Evolutionary conservation across 1,140 invertebrate species (phyloP).

Genomic region (Marisa cornuarietis): DNA sequence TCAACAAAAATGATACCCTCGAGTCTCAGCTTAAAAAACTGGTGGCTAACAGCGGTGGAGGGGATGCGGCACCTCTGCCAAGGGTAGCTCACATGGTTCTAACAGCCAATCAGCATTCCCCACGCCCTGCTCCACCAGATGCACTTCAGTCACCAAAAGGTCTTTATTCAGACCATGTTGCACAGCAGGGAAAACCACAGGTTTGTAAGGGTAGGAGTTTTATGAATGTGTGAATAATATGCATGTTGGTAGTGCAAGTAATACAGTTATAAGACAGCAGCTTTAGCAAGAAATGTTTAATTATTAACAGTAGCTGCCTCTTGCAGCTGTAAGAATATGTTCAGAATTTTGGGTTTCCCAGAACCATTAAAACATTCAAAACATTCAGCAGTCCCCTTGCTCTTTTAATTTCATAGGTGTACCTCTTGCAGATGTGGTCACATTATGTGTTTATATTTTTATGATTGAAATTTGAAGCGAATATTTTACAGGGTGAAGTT

Average conservation of each 20-base stretch:
- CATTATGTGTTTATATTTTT: not conserved
- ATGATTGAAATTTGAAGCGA: too few relatives aligned
- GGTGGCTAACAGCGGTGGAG: conserved; percentile 43
- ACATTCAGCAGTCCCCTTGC: too few relatives aligned
- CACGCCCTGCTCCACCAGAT: conserved; percentile 2
- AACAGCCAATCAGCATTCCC: conserved; percentile 40
- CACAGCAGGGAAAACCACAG: conserved; percentile 8
- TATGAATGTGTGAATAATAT: not conserved
- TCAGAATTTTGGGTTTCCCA: too few relatives aligned
- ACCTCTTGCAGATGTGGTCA: not conserved
- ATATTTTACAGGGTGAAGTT: not conserved
- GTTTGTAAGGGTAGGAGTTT: conserved; percentile 3
- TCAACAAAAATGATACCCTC: conserved; percentile 17
- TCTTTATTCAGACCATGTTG: conserved; percentile 7
- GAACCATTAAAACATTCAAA: too few relatives aligned
- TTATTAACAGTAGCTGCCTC: too few relatives aligned
- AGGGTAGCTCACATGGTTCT: conserved; percentile 57
- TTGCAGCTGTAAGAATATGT: too few relatives aligned
- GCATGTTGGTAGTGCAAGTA: too few relatives aligned
- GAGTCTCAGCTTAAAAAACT: conserved; percentile 52
- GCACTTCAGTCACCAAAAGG: not conserved
- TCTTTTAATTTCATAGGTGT: too few relatives aligned
- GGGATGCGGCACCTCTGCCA: conserved; percentile 42
- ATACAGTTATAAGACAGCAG: too few relatives aligned
- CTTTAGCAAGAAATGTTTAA: too few relatives aligned